phyloP scores from a whole-genome alignment of 2,888 invertebrate genomes.

The Crocallis elinguaria region DNA sequence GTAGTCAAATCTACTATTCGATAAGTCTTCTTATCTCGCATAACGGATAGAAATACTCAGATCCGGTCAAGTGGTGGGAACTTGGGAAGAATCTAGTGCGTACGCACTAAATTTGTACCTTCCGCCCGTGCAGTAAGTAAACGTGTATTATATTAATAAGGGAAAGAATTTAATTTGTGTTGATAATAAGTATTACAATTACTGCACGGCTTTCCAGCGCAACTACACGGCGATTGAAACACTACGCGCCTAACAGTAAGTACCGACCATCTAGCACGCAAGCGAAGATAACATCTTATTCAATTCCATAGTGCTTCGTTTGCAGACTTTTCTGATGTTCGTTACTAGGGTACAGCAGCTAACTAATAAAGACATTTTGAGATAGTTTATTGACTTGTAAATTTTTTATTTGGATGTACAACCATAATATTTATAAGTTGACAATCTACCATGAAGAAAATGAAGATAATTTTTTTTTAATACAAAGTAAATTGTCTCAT shows the following conservation, averaged over 20 bases:
- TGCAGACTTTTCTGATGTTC: constrained; percentile 47
- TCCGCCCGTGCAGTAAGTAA: constrained; percentile 25
- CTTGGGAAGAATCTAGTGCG: constrained; percentile 59
- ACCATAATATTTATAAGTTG: no score
- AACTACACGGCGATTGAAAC: constrained; percentile 43
- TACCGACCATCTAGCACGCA: constrained; percentile 72
- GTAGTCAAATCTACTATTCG: no score
- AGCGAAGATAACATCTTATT: constrained; percentile 72
- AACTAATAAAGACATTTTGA: not conserved
- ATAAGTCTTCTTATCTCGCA: not conserved
- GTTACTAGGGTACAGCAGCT: constrained; percentile 28
- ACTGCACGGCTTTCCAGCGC: constrained; percentile 27
- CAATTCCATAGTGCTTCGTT: constrained; percentile 81
- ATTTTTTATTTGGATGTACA: no score
- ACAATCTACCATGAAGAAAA: no score
- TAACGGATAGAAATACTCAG: constrained; percentile 7
- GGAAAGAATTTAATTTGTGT: constrained; percentile 24
- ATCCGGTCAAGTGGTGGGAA: constrained; percentile 61
- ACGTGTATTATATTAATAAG: constrained; percentile 16
- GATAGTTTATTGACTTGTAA: not conserved
- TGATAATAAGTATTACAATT: constrained; percentile 17
- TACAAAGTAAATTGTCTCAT: no score
- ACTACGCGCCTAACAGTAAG: constrained; percentile 66
- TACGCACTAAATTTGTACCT: constrained; percentile 59
- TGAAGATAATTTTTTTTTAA: no score